Percentiles rank a stretch among this genome's conserved stretches.
These are phyloP conservation scores for Pissodes strobi DNA, from an alignment of 1,140 invertebrate species.

Conservation along the genomic window DNA sequence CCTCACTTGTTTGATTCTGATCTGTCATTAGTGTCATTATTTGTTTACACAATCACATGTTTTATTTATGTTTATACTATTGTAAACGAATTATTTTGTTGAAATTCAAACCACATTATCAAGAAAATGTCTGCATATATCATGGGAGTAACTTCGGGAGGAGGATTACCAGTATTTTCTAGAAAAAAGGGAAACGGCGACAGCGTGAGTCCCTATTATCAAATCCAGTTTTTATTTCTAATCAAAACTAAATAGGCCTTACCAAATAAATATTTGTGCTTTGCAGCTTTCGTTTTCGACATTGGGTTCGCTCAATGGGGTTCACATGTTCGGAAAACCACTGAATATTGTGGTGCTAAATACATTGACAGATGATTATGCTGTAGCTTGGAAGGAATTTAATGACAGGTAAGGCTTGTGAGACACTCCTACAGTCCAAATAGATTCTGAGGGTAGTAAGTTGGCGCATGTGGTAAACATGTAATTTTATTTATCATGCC, in stretches of 20 bases:
- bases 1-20: no score
- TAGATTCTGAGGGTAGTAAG: no score
- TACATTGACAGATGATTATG: slow-evolving; percentile 70
- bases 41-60: no score
- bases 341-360: slow-evolving; percentile 68
- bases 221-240: background rate
- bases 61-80: no score
- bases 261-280: no score
- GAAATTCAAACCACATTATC: no score
- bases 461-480: background rate
- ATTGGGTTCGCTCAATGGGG: slow-evolving; percentile 79
- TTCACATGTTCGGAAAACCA: slow-evolving; percentile 81
- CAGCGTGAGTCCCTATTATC: slow-evolving; percentile 58
- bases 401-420: slow-evolving; percentile 51
- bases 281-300: slow-evolving; percentile 77
- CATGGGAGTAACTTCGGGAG: slow-evolving; percentile 70
- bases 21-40: no score
- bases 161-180: slow-evolving; percentile 73
- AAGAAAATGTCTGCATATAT: slow-evolving; percentile 70
- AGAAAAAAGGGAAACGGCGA: slow-evolving; percentile 70
- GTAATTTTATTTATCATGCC: no score
- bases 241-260: no score
- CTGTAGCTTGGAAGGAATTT: slow-evolving; percentile 77
- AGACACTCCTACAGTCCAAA: no score
- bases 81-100: no score